Percentiles rank a stretch among this genome's conserved stretches.
phyloP scores from a whole-genome alignment of 37 sponge, comb jelly and placozoan species.

The Aphrocallistes beatrix region DNA sequence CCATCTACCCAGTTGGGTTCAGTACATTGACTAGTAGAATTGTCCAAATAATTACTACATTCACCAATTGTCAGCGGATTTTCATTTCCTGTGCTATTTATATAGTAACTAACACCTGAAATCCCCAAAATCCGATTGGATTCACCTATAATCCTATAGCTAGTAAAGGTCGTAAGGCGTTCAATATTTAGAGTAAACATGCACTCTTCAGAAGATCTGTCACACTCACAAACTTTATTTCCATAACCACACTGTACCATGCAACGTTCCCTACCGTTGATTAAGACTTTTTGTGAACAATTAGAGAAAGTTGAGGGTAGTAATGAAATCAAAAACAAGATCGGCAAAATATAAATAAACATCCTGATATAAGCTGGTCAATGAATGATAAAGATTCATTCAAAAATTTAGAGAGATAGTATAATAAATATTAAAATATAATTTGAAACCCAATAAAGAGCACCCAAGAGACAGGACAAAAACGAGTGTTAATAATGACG shows the following conservation, averaged over 20 bases:
- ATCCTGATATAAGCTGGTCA: too few relatives aligned
- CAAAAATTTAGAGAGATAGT: too few relatives aligned
- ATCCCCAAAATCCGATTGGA: not conserved
- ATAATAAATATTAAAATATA: too few relatives aligned
- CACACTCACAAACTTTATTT: not conserved
- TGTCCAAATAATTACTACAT: not conserved
- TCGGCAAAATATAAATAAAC: too few relatives aligned
- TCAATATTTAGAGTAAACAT: not conserved
- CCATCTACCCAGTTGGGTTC: constrained; percentile 39
- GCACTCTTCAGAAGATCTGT: not conserved
- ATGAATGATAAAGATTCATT: too few relatives aligned
- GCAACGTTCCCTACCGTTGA: not conserved
- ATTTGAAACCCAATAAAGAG: too few relatives aligned
- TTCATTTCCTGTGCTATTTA: not conserved
- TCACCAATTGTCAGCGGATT: not conserved
- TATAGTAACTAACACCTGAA: not conserved
- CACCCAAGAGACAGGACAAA: too few relatives aligned
- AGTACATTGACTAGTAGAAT: constrained; percentile 23
- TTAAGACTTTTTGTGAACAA: not conserved
- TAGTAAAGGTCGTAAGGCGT: not conserved
- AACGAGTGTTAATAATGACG: too few relatives aligned
- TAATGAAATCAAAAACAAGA: too few relatives aligned
- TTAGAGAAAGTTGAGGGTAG: too few relatives aligned
- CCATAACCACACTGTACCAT: not conserved
- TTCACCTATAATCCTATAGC: not conserved